Base-by-base conservation (phyloP, 2,888 invertebrate species). In the Drosophila falleni region DNA sequence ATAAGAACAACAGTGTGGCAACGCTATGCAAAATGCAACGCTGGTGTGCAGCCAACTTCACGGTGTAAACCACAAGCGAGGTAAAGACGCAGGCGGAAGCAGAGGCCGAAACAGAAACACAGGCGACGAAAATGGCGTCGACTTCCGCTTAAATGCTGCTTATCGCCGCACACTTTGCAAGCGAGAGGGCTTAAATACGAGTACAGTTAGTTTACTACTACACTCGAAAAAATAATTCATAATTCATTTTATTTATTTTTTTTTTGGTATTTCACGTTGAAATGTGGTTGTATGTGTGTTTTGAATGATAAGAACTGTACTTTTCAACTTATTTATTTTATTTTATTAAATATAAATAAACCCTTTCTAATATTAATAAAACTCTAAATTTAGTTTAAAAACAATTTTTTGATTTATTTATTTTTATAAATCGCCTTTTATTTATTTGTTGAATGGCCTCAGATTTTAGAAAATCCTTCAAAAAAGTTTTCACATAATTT, bases 61-160 rank as follows among this genome's bases (percentile, higher is more conserved):
- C 62, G 58, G 33, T 51, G 47, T 2, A 46, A 80, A 50, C 84
- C 86, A 44, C 87, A 80, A 78, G 37, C 39, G 26, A 19, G 29
- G 42, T 9, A n/a, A 15, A 29, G 39, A 6, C 26, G n/a, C 11
- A 35, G 16, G 26, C 19, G 2, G 19, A 19, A 19, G 26, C 13
- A 41, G 13, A 13, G 13, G 13, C 13, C 1, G 13, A n/a, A 6
- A 2, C 9, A 23, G 19, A 2, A 29, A 19, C 16, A n/a, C 33
- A 46, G 26, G 33, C 44, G 44, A 33, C 23, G 42, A 23, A 31
- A 56, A 46, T 56, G 46, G 31, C 47, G 64, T 51, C 53, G 58
- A 80, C 84, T 84, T 89, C 87, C 87, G 80, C 63, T 71, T 67
- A 50, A 73, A 64, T 51, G 58, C 75, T 76, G 81, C 81, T 79